These are phyloP conservation scores for Corydoras sp. DNA, from an alignment of 2,113 vertebrate genomes.

Conservation along the genomic window DNA sequence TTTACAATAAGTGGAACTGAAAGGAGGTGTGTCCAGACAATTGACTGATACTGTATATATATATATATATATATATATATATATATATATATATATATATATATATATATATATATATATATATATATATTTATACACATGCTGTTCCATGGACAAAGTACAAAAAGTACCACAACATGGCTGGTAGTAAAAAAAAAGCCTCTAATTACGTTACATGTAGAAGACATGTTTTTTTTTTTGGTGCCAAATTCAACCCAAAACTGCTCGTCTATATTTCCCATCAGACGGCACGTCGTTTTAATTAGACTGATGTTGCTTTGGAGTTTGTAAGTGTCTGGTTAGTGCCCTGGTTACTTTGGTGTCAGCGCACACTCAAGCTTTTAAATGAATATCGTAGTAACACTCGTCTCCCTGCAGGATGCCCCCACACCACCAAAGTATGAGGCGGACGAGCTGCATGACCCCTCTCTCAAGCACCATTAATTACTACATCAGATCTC, in stretches of 20 bases:
- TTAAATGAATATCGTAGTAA: constrained; percentile 52
- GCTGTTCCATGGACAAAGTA: too few relatives aligned
- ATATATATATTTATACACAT: too few relatives aligned
- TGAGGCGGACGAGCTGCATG: constrained; percentile 39
- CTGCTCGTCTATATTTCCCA: constrained; percentile 24
- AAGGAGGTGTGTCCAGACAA: too few relatives aligned
- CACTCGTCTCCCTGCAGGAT: constrained; percentile 37
- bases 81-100: too few relatives aligned
- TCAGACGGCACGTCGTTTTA: constrained; percentile 25
- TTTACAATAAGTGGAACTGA: too few relatives aligned
- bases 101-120: too few relatives aligned
- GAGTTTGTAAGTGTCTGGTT: constrained; percentile 38
- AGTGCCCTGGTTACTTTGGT: constrained; percentile 41
- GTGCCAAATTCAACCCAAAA: constrained; percentile 30
- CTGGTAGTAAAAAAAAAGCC: too few relatives aligned
- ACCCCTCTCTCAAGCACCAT: constrained; percentile 49
- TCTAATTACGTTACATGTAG: too few relatives aligned
- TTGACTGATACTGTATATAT: too few relatives aligned
- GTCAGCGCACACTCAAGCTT: constrained; percentile 40
- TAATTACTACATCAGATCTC: constrained; percentile 51
- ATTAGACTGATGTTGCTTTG: constrained; percentile 30
- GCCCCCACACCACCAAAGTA: constrained; percentile 41
- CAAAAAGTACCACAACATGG: too few relatives aligned
- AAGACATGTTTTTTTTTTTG: too few relatives aligned
- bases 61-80: too few relatives aligned